These are phyloP conservation scores for Drosophila ananassae DNA, from an alignment of 1,140 invertebrate species.

Conservation along the genomic window DNA sequence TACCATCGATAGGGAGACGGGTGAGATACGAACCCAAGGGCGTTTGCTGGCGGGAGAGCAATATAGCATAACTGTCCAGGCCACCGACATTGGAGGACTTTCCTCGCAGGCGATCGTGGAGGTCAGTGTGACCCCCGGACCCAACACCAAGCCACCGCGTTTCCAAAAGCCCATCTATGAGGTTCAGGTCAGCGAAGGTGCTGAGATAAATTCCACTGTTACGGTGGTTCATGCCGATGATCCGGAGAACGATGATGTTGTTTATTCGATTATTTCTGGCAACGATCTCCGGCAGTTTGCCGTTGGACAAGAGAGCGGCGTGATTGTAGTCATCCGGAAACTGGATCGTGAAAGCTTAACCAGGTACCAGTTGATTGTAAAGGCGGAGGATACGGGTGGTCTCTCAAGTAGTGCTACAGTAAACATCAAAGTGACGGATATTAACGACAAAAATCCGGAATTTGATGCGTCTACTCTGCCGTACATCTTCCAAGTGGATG, in stretches of 20 bases:
- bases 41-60: conserved; percentile 93
- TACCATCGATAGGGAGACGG: conserved; percentile 91
- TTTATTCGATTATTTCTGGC: conserved; percentile 93
- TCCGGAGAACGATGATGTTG: conserved; percentile 94
- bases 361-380: conserved; percentile 92
- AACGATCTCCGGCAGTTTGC: conserved; percentile 94
- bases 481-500: conserved; percentile 92
- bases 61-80: conserved; percentile 94
- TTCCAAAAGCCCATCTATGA: conserved; percentile 92
- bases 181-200: conserved; percentile 94
- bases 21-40: conserved; percentile 90
- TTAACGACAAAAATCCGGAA: conserved; percentile 95
- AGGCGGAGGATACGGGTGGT: conserved; percentile 93
- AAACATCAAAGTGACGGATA: conserved; percentile 94
- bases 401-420: conserved; percentile 92
- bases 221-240: conserved; percentile 91
- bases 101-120: conserved; percentile 93
- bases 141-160: conserved; percentile 92
- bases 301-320: conserved; percentile 92
- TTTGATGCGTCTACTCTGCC: conserved; percentile 89
- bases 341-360: conserved; percentile 94
- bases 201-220: conserved; percentile 93
- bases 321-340: conserved; percentile 92
- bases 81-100: conserved; percentile 88
- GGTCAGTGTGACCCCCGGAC: conserved; percentile 91